phyloP scores from a whole-genome alignment of 1,140 invertebrate genomes.

The Bombus consobrinus region DNA sequence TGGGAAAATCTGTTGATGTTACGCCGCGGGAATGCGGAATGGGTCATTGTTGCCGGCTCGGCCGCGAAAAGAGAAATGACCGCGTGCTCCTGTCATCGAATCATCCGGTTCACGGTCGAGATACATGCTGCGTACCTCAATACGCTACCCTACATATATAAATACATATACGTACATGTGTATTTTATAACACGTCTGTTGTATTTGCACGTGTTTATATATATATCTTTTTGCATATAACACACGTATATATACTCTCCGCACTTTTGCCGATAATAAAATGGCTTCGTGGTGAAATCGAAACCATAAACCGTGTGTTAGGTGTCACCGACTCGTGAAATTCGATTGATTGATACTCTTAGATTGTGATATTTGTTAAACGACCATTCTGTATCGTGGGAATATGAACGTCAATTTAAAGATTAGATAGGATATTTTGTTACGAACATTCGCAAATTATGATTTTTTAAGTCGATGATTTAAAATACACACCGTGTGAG shows the following conservation, averaged over 20 bases:
- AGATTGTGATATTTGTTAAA: slow-evolving; percentile 22
- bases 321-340: slow-evolving; percentile 26
- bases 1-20: slow-evolving; percentile 54
- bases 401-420: neutral
- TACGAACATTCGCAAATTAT: neutral
- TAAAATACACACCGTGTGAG: no score
- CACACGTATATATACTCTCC: neutral
- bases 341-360: slow-evolving; percentile 20
- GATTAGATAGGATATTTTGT: neutral
- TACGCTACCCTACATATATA: slow-evolving; percentile 7
- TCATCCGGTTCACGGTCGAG: slow-evolving; percentile 56
- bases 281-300: slow-evolving; percentile 33
- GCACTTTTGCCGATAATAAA: slow-evolving; percentile 36
- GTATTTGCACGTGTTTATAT: neutral
- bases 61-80: slow-evolving; percentile 56
- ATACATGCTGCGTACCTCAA: slow-evolving; percentile 31
- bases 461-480: no score
- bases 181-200: neutral
- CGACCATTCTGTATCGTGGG: neutral
- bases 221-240: slow-evolving; percentile 1
- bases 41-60: slow-evolving; percentile 55
- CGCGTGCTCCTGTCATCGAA: slow-evolving; percentile 55
- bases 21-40: slow-evolving; percentile 52
- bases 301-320: slow-evolving; percentile 42
- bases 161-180: neutral